phyloP scores from a whole-genome alignment of 1,140 invertebrate genomes.

The Heterodera schachtii region DNA sequence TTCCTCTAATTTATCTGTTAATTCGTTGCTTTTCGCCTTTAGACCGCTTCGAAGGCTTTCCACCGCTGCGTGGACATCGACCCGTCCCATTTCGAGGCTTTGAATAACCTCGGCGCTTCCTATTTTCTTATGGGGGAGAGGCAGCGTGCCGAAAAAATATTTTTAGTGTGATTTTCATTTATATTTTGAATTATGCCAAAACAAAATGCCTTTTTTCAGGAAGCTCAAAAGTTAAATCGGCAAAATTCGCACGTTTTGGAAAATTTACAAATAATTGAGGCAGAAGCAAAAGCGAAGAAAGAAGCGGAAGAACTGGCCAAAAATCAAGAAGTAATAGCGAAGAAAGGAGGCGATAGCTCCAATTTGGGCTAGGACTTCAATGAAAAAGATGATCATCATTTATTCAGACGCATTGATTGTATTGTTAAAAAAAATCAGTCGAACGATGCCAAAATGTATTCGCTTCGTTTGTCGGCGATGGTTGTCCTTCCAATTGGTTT shows the following conservation, averaged over 20 bases:
- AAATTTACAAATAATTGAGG: constrained; percentile 27
- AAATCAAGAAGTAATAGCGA: no score
- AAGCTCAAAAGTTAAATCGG: constrained; percentile 28
- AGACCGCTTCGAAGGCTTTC: constrained; percentile 32
- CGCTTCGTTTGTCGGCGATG: neutral
- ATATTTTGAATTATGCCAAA: constrained; percentile 3
- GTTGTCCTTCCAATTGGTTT: constrained; percentile 3
- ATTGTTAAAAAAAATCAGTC: neutral
- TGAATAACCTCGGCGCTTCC: constrained; percentile 44
- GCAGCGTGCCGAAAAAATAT: constrained; percentile 37
- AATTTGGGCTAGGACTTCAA: no score
- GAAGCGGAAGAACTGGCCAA: no score
- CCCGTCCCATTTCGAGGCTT: constrained; percentile 47
- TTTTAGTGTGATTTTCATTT: constrained; percentile 26
- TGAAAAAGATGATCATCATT: no score
- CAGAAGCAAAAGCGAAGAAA: no score
- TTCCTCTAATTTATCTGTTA: no score
- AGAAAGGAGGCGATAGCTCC: no score
- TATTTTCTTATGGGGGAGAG: constrained; percentile 41
- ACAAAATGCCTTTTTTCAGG: constrained; percentile 10
- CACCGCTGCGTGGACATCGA: constrained; percentile 45
- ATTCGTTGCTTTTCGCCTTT: neutral
- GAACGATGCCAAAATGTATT: neutral
- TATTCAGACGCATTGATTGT: neutral
- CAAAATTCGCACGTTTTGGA: constrained; percentile 24